Conservation (phyloP, 2,113 vertebrate species). For the Callocephalon fimbriatum region DNA sequence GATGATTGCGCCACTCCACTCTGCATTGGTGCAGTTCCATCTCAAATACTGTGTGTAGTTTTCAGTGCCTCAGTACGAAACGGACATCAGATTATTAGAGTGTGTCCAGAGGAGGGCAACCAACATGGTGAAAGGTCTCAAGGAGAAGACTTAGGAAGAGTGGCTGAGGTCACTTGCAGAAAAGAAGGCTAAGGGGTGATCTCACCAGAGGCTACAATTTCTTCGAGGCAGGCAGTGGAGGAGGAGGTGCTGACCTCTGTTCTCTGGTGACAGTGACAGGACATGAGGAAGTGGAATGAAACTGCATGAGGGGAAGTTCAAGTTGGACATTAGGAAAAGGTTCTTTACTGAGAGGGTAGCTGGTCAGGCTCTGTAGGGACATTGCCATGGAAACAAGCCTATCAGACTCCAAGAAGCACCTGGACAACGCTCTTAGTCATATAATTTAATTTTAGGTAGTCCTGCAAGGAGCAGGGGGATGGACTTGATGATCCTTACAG, state of each 20-base stretch:
- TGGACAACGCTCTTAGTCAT: not conserved
- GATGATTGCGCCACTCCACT: accelerated
- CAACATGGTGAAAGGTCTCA: not conserved
- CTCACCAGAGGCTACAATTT: not conserved
- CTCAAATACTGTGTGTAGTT: accelerated
- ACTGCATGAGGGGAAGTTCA: not conserved
- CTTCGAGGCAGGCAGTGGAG: accelerated
- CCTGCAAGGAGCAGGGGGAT: accelerated
- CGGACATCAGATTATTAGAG: not conserved
- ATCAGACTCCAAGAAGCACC: not conserved
- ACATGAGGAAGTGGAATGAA: accelerated
- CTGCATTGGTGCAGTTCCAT: accelerated
- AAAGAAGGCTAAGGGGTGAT: not conserved
- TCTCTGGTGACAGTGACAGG: not conserved
- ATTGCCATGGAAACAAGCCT: not conserved
- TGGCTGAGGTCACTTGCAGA: not conserved
- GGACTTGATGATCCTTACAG: not conserved
- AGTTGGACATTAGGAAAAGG: not conserved
- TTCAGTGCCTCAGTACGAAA: not conserved
- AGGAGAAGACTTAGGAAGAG: not conserved
- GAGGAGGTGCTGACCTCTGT: not conserved
- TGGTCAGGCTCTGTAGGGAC: not conserved
- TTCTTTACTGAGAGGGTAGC: not conserved
- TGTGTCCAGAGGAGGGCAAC: accelerated
- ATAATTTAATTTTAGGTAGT: not conserved